Evolutionary conservation across 2,888 invertebrate genomes (phyloP), one percentile per base, ranked within the genome.

Genomic region (Graphium colonna): DNA sequence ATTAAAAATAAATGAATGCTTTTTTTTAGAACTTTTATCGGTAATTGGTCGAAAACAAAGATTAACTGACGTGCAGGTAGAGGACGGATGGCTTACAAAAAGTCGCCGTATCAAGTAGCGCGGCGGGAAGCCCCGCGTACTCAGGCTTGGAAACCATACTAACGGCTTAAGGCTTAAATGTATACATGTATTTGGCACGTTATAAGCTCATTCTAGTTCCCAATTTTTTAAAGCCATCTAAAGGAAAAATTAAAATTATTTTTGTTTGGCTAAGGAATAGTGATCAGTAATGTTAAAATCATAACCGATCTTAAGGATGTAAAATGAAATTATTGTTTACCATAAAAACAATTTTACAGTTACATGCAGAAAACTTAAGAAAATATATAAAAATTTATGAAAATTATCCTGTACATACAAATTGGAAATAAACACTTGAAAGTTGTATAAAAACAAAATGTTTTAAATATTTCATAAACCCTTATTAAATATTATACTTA

Each of bases 121-220:
- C 79, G 65, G 60, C 77, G 63, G 65, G 79, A 79, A 79, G 77
- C 80, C 82, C 49, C 61, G 59, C 63, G 55, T 40, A 15, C 18
- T 42, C 47, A 31, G 49, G 51, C 57, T 57, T 68, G 65, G 87
- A 88, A 87, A 80, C 87, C 87, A 68, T 87, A 87, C 76, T 78
- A 71, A 71, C 75, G 79, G 79, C 77, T 78, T 80, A 83, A 68
- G 67, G 33, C 41, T 42, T 51, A 44, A 17, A 43, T 36, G 4
- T 41, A 18, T 16, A 26, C 41, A 38, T 13, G 4, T 46, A 38
- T 28, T 4, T 26, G 17, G 1, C 15, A 12, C 12, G 5, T 10
- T 36, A 21, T 36, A 46, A 46, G 38, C 43, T 44, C 15, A 7
- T 9, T 7, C 15, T 8, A 18, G 1, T 16, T 15, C n/a, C 8